A percentile compares a stretch with the other conserved stretches of the same genome.
Evolutionary conservation across 1,140 invertebrate genomes (phyloP).

Genomic region (Bathynomus jamesi): DNA sequence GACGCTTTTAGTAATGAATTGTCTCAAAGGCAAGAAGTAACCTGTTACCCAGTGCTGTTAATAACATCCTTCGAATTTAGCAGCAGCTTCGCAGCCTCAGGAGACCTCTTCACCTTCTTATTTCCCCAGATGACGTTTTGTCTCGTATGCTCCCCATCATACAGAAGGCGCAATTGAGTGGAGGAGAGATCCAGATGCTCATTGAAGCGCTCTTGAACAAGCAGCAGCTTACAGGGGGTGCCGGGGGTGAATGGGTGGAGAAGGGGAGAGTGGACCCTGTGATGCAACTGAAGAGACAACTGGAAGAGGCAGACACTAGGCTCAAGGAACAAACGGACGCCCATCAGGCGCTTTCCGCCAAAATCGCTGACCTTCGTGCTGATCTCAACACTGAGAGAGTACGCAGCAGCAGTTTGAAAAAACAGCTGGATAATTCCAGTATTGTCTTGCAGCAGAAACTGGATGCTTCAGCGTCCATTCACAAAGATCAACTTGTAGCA

Average conservation of each 20-base stretch:
- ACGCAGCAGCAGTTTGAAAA: slow-evolving; percentile 49
- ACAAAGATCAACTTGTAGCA: slow-evolving; percentile 1
- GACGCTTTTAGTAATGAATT: too few relatives aligned
- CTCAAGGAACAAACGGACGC: slow-evolving; percentile 42
- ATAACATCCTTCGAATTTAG: too few relatives aligned
- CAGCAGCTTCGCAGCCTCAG: too few relatives aligned
- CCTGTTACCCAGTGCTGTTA: too few relatives aligned
- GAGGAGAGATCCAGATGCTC: slow-evolving; percentile 74
- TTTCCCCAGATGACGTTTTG: too few relatives aligned
- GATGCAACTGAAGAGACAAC: slow-evolving; percentile 73
- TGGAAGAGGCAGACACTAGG: slow-evolving; percentile 62
- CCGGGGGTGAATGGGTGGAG: slow-evolving; percentile 69
- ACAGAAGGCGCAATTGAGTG: slow-evolving; percentile 66
- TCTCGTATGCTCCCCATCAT: slow-evolving; percentile 68
- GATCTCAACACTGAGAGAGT: slow-evolving; percentile 59
- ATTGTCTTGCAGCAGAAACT: slow-evolving; percentile 49
- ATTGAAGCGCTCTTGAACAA: slow-evolving; percentile 81
- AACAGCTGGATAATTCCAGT: slow-evolving; percentile 52
- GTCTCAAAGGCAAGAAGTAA: too few relatives aligned
- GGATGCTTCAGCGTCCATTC: slow-evolving; percentile 48
- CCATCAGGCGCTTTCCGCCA: slow-evolving; percentile 28
- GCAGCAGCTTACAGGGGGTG: slow-evolving; percentile 64
- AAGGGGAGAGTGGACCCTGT: slow-evolving; percentile 68
- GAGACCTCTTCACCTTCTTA: too few relatives aligned
- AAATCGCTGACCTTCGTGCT: slow-evolving; percentile 62